Conservation (phyloP, 2,888 invertebrate species). For the Gastrophysa polygoni region DNA sequence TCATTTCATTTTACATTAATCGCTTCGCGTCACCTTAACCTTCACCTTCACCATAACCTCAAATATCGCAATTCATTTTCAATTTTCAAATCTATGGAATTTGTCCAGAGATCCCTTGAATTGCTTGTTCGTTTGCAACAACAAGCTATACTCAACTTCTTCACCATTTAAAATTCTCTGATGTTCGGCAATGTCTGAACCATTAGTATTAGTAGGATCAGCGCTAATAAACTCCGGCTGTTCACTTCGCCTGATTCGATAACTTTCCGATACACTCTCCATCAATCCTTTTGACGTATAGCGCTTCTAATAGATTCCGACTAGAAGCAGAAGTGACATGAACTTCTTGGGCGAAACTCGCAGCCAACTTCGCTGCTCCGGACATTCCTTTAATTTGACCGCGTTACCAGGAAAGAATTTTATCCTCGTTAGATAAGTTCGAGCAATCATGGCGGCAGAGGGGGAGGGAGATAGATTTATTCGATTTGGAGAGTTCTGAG, state of each 20-base stretch:
- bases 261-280: slow-evolving; percentile 21
- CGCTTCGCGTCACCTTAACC: too few relatives aligned
- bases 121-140: too few relatives aligned
- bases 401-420: slow-evolving; percentile 23
- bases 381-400: slow-evolving; percentile 38
- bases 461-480: not conserved
- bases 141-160: too few relatives aligned
- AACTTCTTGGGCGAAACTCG: slow-evolving; percentile 16
- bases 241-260: slow-evolving; percentile 26
- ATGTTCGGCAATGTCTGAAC: not conserved
- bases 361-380: slow-evolving; percentile 20
- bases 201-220: slow-evolving; percentile 19
- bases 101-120: too few relatives aligned
- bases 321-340: slow-evolving; percentile 39
- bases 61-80: too few relatives aligned
- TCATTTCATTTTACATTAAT: too few relatives aligned
- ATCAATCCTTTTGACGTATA: slow-evolving; percentile 47
- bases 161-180: not conserved
- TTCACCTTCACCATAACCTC: too few relatives aligned
- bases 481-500: not conserved
- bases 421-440: slow-evolving; percentile 13
- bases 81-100: too few relatives aligned
- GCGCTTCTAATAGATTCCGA: slow-evolving; percentile 47
- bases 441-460: not conserved
- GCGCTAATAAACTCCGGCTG: slow-evolving; percentile 20